Conservation (phyloP, 1,140 invertebrate species). For the Zeugodacus cucurbitae region DNA sequence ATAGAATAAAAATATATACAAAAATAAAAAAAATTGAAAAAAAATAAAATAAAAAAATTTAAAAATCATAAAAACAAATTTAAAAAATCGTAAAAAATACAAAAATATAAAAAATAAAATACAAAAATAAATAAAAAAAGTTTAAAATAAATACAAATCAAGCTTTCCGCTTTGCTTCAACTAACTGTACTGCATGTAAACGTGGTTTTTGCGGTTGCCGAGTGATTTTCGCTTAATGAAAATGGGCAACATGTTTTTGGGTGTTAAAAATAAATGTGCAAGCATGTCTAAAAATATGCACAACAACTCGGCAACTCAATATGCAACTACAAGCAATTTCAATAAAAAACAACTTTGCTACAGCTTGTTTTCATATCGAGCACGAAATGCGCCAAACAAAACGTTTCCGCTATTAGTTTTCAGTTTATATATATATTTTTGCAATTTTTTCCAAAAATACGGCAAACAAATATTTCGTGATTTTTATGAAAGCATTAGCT, state of each 20-base stretch:
- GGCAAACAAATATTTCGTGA: too few species aligned
- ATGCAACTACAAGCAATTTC: too few species aligned
- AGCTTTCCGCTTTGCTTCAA: too few species aligned
- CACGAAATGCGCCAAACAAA: too few species aligned
- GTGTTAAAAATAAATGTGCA: background rate
- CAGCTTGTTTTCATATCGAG: too few species aligned
- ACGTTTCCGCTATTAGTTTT: too few species aligned
- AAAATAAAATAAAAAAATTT: background rate
- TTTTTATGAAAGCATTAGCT: too few species aligned
- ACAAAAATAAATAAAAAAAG: background rate
- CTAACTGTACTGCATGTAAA: background rate
- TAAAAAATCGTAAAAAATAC: background rate
- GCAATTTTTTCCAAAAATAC: too few species aligned
- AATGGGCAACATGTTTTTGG: background rate
- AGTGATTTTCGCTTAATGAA: background rate
- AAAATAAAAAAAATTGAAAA: background rate
- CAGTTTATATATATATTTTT: too few species aligned
- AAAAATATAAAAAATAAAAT: background rate
- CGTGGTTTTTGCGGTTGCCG: background rate
- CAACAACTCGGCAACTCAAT: too few species aligned
- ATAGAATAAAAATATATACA: background rate
- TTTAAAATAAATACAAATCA: background rate
- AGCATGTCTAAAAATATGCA: background rate
- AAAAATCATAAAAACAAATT: background rate
- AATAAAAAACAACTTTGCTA: too few species aligned